Conservation (phyloP, 2,113 vertebrate species). For the Leptobrachium leishanense region DNA sequence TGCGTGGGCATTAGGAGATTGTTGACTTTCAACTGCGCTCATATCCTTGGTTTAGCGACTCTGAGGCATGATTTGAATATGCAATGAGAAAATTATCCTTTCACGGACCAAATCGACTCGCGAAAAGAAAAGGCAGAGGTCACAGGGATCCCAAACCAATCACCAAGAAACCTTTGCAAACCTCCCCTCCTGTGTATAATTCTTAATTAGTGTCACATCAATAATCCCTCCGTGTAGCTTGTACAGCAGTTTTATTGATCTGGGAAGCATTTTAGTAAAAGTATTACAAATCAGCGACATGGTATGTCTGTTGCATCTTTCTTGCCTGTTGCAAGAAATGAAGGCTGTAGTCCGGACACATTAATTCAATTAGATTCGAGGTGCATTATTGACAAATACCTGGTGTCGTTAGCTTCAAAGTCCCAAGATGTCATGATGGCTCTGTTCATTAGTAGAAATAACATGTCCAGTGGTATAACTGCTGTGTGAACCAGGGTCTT, state of each 20-base stretch:
- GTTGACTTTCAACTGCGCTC: slow-evolving; percentile 19
- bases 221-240: slow-evolving; percentile 34
- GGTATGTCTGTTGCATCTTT: neutral
- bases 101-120: slow-evolving; percentile 8
- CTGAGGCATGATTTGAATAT: slow-evolving; percentile 38
- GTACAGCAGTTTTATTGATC: slow-evolving; percentile 36
- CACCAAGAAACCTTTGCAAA: neutral
- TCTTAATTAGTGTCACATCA: slow-evolving; percentile 40
- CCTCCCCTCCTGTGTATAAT: neutral
- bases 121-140: slow-evolving; percentile 9
- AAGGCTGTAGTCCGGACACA: no score
- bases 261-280: slow-evolving; percentile 28
- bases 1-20: slow-evolving; percentile 12
- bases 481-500: no score
- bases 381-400: no score
- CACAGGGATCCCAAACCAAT: slow-evolving; percentile 12
- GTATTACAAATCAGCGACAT: slow-evolving; percentile 27
- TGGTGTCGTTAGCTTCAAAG: no score
- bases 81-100: slow-evolving; percentile 29
- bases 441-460: no score
- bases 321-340: neutral
- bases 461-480: no score
- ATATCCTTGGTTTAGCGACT: slow-evolving; percentile 17
- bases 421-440: no score
- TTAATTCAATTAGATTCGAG: no score